A percentile compares a stretch with the other conserved stretches of the same genome.
phyloP scores from a whole-genome alignment of 1,140 invertebrate genomes.

The Metaphire vulgaris region DNA sequence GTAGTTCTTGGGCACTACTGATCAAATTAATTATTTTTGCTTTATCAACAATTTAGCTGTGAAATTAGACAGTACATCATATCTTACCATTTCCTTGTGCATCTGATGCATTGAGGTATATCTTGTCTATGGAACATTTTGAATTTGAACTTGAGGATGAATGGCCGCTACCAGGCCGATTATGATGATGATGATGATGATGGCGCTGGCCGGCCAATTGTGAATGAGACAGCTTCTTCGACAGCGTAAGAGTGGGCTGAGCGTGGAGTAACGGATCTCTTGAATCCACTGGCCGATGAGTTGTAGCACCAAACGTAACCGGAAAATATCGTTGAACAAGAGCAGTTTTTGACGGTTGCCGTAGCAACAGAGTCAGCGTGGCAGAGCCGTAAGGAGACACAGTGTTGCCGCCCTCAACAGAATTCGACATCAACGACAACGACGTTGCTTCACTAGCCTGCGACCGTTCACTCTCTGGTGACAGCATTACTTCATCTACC shows the following conservation, averaged over 20 bases:
- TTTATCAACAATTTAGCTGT: no score
- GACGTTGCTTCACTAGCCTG: background rate
- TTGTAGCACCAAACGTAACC: background rate
- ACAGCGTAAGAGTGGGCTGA: background rate
- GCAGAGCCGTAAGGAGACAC: background rate
- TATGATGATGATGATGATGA: no score
- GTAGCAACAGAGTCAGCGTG: background rate
- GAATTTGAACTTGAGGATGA: background rate
- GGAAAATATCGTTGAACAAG: background rate
- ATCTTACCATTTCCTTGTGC: background rate
- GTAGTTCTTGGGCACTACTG: no score
- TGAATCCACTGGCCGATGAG: background rate
- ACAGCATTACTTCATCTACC: background rate
- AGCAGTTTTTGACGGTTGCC: background rate
- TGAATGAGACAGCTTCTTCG: background rate
- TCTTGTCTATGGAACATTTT: background rate
- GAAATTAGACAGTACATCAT: no score
- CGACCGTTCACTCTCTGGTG: background rate
- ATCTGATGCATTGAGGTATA: background rate
- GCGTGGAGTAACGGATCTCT: background rate
- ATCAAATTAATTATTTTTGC: no score
- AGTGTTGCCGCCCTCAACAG: background rate
- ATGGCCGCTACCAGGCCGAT: background rate
- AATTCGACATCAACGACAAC: background rate
- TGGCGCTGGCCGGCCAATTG: background rate